These are phyloP conservation scores for Metopia argyrocephala DNA, from an alignment of 2,888 invertebrate species.

Conservation along the genomic window DNA sequence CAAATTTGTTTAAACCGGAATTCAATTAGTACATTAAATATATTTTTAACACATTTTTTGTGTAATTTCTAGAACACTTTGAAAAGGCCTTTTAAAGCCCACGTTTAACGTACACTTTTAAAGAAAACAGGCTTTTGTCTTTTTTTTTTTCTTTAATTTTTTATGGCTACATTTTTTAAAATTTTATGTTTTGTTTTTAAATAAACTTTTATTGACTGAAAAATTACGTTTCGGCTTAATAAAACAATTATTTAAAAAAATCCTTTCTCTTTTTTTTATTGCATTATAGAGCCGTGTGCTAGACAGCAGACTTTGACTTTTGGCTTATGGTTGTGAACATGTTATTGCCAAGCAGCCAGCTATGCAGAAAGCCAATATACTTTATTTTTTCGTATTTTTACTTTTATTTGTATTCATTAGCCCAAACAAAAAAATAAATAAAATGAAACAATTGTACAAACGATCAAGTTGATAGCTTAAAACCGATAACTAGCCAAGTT, in stretches of 20 bases:
- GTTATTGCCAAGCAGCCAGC: not conserved
- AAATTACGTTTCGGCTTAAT: too few relatives aligned
- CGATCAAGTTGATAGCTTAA: conserved; percentile 38
- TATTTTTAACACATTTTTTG: conserved; percentile 46
- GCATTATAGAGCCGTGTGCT: conserved; percentile 11
- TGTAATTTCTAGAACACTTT: conserved; percentile 49
- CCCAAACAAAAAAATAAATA: conserved; percentile 43
- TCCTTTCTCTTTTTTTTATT: conserved; percentile 62
- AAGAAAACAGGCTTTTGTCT: not conserved
- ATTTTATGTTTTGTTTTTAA: not conserved
- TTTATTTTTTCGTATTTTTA: not conserved
- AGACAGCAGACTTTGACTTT: conserved; percentile 43
- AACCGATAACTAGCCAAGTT: conserved; percentile 56
- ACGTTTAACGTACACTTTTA: conserved; percentile 20
- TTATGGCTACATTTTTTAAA: not conserved
- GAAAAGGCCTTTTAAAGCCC: conserved; percentile 22
- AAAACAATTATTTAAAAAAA: conserved; percentile 9
- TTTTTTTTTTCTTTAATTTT: not conserved
- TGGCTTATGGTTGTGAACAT: conserved; percentile 40
- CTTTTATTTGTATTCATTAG: conserved; percentile 6
- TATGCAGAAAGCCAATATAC: not conserved
- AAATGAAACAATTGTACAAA: conserved; percentile 46
- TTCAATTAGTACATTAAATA: conserved; percentile 36
- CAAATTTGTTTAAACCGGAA: conserved; percentile 51
- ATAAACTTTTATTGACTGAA: conserved; percentile 10